Conservation (phyloP, 2,113 vertebrate species). For the Muscicapa adusta region DNA sequence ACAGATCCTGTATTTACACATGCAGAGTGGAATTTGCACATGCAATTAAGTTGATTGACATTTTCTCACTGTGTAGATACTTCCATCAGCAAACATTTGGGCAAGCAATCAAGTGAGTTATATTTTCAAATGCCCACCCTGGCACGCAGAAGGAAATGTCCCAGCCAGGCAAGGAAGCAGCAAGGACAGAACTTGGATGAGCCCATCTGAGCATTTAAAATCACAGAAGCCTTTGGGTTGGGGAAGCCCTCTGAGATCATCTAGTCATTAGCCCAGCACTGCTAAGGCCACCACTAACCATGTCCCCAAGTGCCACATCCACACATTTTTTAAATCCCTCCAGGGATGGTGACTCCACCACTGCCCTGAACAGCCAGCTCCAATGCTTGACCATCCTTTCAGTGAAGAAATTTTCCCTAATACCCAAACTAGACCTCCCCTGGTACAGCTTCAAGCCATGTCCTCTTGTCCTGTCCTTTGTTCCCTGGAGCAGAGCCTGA, state of each 20-base stretch:
- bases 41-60: constrained; percentile 61
- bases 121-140: constrained; percentile 15
- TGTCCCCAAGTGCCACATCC: background rate
- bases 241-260: background rate
- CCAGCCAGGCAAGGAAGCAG: background rate
- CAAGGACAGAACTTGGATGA: background rate
- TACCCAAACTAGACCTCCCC: background rate
- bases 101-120: constrained; percentile 13
- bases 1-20: constrained; percentile 30
- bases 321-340: rapidly evolving
- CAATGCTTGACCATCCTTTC: background rate
- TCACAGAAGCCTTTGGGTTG: background rate
- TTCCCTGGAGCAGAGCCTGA: background rate
- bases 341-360: background rate
- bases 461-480: background rate
- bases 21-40: constrained; percentile 54
- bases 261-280: background rate
- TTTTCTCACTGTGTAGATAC: constrained; percentile 23
- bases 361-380: background rate
- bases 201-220: background rate
- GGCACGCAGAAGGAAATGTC: background rate
- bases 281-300: background rate
- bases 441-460: background rate
- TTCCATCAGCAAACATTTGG: constrained; percentile 53
- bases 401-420: background rate